phyloP scores from a whole-genome alignment of 1,140 invertebrate species.

The Drosophila athabasca region DNA sequence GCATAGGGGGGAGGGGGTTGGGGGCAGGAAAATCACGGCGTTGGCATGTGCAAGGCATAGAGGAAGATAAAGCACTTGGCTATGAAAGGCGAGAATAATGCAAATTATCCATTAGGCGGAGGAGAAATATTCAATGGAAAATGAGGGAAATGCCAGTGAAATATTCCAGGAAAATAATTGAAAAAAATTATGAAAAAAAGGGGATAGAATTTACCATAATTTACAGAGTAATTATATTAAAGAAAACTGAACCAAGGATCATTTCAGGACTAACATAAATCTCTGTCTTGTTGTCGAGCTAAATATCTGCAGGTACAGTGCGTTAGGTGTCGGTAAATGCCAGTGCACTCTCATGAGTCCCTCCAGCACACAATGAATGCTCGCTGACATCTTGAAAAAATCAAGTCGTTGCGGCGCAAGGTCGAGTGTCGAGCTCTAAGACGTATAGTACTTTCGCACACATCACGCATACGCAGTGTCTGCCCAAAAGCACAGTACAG shows the following conservation, averaged over 20 bases:
- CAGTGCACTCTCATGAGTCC: too few relatives aligned
- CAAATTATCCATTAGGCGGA: constrained; percentile 51
- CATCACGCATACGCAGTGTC: constrained; percentile 66
- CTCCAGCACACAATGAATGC: too few relatives aligned
- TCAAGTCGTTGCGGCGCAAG: constrained; percentile 25
- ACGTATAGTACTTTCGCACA: constrained; percentile 12
- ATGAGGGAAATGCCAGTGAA: constrained; percentile 15
- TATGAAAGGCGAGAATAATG: constrained; percentile 39
- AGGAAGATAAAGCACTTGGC: too few relatives aligned
- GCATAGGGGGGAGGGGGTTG: too few relatives aligned
- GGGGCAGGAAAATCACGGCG: constrained; percentile 36
- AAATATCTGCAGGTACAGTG: too few relatives aligned
- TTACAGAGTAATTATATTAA: too few relatives aligned
- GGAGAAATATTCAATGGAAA: constrained; percentile 12
- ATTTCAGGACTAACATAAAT: too few relatives aligned
- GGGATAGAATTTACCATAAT: too few relatives aligned
- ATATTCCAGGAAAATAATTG: constrained; percentile 23
- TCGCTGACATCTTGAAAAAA: neutral
- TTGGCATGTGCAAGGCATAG: constrained; percentile 34
- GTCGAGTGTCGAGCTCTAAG: constrained; percentile 12
- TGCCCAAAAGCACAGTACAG: constrained; percentile 41
- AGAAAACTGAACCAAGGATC: too few relatives aligned
- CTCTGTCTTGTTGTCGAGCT: too few relatives aligned
- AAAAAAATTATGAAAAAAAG: neutral
- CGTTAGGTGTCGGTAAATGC: too few relatives aligned